Evolutionary conservation across 2,888 invertebrate genomes (phyloP), one percentile per base, ranked within the genome.

Genomic region (Beris morrisii): DNA sequence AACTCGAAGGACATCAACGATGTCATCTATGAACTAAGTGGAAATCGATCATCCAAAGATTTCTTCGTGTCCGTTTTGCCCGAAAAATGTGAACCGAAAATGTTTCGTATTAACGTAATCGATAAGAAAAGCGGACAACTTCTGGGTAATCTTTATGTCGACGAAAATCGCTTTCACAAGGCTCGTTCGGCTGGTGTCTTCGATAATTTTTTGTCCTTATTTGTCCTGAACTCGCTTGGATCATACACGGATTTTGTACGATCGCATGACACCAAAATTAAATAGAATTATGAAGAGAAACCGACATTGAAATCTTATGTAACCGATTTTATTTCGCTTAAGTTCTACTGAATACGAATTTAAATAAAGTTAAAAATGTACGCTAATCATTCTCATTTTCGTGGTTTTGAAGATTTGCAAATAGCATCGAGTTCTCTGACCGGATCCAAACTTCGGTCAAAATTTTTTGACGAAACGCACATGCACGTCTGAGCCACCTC

Each of bases 181-280:
- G 53, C 22, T 11, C 53, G 28, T 5, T 22, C 53, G 6, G 53
- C 4, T 7, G 53, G 53, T 7, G 28, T 53, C 5, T 53, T 53
- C 28, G 53, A 53, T 53, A 53, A 53, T 3, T 53, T 22, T 53
- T 28, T 53, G 11, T 53, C 53, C 9, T 22, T 53, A 30, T 53
- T 53, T 22, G 28, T 53, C 4, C 53, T 53, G 5, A 53, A 53
- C 5, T 53, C 53, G 13, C 12, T 22, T 22, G 28, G 6, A 22
- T 53, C 53, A 2, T 53, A 22, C 22, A 30, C 15, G 12, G 53
- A 53, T 11, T 53, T 53, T 4, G 53, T 53, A 53, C 38, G 38
- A 38, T 9, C 9, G 38, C 22, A 22, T 22, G 22, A 22, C 22
- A 22, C 22, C 22, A 22, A 22, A 22, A 22, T 22, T 22, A 2